These are phyloP conservation scores for Tetramorium alpestre DNA, from an alignment of 1,140 invertebrate genomes.

Conservation along the genomic window DNA sequence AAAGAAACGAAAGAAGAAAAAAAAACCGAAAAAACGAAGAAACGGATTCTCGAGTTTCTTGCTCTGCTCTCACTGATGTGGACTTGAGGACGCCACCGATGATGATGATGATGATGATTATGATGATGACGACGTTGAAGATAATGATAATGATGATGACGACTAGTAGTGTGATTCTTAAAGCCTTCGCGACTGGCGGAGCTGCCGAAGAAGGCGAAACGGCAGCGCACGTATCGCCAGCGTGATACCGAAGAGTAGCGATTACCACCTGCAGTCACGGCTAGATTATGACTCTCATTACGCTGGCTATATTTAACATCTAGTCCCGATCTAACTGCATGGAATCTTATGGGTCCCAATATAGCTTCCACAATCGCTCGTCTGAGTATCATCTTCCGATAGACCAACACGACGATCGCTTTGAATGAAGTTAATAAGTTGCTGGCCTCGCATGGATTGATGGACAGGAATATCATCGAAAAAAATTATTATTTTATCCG, in stretches of 20 bases:
- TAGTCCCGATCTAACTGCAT: slow-evolving; percentile 18
- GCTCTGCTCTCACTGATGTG: slow-evolving; percentile 38
- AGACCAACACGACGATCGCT: not conserved
- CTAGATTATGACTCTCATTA: slow-evolving; percentile 68
- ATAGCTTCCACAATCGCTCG: slow-evolving; percentile 6
- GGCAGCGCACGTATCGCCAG: slow-evolving; percentile 29
- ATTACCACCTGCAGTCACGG: slow-evolving; percentile 62
- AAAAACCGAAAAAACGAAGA: slow-evolving; percentile 64
- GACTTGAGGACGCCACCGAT: slow-evolving; percentile 16
- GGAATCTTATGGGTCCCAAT: slow-evolving; percentile 12
- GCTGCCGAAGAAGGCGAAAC: slow-evolving; percentile 14
- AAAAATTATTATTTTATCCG: slow-evolving; percentile 23
- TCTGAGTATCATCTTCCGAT: not conserved
- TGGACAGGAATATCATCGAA: not conserved
- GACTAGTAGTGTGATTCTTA: slow-evolving; percentile 1
- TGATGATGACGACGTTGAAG: slow-evolving; percentile 15
- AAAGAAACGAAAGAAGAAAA: slow-evolving; percentile 26
- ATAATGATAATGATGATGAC: slow-evolving; percentile 21
- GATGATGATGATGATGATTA: slow-evolving; percentile 60
- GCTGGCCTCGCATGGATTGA: slow-evolving; percentile 5
- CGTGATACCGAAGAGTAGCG: slow-evolving; percentile 54
- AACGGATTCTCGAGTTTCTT: slow-evolving; percentile 71
- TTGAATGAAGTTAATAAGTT: not conserved
- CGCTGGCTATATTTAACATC: slow-evolving; percentile 66
- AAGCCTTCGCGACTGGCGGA: not conserved